A percentile compares a stretch with the other conserved stretches of the same genome.
These are phyloP conservation scores for Boloria selene DNA, from an alignment of 2,888 invertebrate species.

Conservation along the genomic window DNA sequence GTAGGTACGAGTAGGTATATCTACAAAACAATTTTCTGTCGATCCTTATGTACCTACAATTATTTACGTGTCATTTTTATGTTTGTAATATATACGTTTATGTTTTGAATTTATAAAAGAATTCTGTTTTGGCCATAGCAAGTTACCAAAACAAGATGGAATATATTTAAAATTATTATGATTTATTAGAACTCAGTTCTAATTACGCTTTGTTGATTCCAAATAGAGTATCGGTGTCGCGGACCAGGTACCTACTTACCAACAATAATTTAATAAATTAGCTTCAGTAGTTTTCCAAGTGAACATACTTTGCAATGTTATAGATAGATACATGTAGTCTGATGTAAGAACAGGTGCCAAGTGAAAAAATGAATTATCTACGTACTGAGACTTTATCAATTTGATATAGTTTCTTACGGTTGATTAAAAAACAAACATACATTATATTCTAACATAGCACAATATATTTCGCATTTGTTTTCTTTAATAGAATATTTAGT, in stretches of 20 bases:
- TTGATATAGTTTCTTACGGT: background rate
- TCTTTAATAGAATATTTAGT: constrained; percentile 17
- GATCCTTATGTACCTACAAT: no score
- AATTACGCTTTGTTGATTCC: constrained; percentile 28
- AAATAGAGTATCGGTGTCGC: constrained; percentile 35
- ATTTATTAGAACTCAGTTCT: constrained; percentile 31
- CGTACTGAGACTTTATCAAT: constrained; percentile 25
- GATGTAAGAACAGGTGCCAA: constrained; percentile 39
- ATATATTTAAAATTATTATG: constrained; percentile 35
- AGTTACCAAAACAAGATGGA: constrained; percentile 27
- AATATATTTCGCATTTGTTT: constrained; percentile 7
- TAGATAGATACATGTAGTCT: constrained; percentile 35
- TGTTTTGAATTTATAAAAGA: constrained; percentile 4
- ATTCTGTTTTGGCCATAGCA: constrained; percentile 25
- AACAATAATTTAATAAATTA: constrained; percentile 34
- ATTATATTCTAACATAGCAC: background rate
- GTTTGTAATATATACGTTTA: no score
- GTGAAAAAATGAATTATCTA: constrained; percentile 41
- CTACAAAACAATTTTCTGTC: no score
- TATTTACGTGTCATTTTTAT: no score
- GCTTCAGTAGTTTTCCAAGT: constrained; percentile 24
- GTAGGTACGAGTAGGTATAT: no score
- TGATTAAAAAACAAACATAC: background rate
- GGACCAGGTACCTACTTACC: constrained; percentile 10
- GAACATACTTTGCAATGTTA: constrained; percentile 28